Percentiles rank a stretch among this genome's conserved stretches.
Conservation (phyloP, 2,113 vertebrate species). For the Cephalopterus ornatus region DNA sequence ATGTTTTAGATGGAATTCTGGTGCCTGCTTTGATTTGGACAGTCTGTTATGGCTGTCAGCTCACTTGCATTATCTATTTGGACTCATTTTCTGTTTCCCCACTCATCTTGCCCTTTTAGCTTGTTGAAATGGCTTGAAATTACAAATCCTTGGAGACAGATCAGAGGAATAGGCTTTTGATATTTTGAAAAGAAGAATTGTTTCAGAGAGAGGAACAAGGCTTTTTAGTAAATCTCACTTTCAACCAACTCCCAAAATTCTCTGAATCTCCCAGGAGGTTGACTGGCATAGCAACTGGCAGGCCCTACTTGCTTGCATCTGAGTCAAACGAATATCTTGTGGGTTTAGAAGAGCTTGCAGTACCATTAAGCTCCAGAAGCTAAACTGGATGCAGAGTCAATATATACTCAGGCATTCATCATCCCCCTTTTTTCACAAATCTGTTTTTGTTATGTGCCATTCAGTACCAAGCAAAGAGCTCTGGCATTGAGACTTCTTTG, state of each 20-base stretch:
- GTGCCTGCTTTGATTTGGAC: background rate
- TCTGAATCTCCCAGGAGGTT: background rate
- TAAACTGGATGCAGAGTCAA: background rate
- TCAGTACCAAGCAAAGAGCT: background rate
- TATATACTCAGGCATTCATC: background rate
- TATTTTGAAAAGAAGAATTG: background rate
- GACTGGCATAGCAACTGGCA: background rate
- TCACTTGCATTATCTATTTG: background rate
- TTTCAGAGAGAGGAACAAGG: background rate
- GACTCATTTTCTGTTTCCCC: background rate
- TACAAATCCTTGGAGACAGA: background rate
- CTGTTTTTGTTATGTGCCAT: background rate
- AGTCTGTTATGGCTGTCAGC: background rate
- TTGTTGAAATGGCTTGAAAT: background rate
- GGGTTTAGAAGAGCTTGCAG: background rate
- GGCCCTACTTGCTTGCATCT: background rate
- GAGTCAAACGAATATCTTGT: background rate
- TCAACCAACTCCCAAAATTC: background rate
- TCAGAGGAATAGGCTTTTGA: background rate
- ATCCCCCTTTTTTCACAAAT: background rate
- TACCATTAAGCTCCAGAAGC: background rate
- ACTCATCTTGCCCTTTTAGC: background rate
- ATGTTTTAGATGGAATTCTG: background rate
- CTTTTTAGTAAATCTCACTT: conserved; percentile 3
- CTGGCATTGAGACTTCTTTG: background rate